These are phyloP conservation scores for Rhinopomastus cyanomelas DNA, from an alignment of 2,113 vertebrate genomes.

Conservation along the genomic window DNA sequence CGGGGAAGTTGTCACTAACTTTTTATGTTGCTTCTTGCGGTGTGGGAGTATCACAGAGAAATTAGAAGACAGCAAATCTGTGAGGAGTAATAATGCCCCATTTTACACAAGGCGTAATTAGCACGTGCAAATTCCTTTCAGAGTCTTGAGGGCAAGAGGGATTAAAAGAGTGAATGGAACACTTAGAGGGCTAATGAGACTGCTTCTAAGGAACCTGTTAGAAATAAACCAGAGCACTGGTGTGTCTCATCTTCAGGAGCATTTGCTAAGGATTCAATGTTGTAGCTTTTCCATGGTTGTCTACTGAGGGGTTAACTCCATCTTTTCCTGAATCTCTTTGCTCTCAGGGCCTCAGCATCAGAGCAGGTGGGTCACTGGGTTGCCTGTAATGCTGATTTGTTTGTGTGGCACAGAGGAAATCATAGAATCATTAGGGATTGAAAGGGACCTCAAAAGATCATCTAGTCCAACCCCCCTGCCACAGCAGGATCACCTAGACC, in stretches of 20 bases:
- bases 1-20: background rate
- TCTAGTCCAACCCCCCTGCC: no score
- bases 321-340: background rate
- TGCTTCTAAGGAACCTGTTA: background rate
- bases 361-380: background rate
- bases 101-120: background rate
- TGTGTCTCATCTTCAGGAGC: background rate
- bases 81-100: background rate
- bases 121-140: background rate
- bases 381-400: rapidly evolving
- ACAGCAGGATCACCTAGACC: no score
- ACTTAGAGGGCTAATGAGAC: background rate
- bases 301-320: background rate
- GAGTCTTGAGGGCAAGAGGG: background rate
- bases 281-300: background rate
- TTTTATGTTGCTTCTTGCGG: background rate
- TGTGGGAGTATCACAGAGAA: conserved; percentile 16
- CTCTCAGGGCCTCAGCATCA: background rate
- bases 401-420: background rate
- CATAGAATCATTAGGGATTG: no score
- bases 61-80: background rate
- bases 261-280: background rate
- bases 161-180: background rate
- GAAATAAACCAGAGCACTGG: background rate
- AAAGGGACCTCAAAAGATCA: no score